Evolutionary conservation across 2,888 invertebrate genomes (phyloP), one percentile per base, ranked within the genome.

Genomic region (Chrysotoxum bicinctum): DNA sequence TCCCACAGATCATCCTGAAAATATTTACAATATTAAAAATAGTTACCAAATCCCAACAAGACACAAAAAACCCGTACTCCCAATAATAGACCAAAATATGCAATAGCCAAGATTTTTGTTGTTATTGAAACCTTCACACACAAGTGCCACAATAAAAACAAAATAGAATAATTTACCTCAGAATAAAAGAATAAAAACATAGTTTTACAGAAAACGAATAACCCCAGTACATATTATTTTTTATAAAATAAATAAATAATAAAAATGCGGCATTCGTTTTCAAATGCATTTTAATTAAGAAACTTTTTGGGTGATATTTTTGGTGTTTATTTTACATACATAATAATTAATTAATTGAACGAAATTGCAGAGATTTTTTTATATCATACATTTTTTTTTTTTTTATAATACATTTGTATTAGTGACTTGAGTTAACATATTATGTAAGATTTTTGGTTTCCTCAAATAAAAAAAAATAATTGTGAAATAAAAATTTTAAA

Each of bases 71-170:
- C 60, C 52, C 26, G 4, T 21, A 26, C 76, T 87, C 89, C 88
- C 90, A 91, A 93, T 92, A 91, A 85, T 90, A 90, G 89, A 91
- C 91, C 89, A 91, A 91, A 58, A 21, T 21, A 91, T 91, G 91
- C 91, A 91, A 90, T 91, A 91, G 89, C 89, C 89, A 88, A 88
- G 87, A 88, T 89, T 90, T n/a, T 84, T 87, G 76, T 83, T 82
- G 52, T 84, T 85, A 66, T 84, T 83, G 19, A 83, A 70, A 58
- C 87, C 87, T 87, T 88, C 87, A 87, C 88, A 86, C 88, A 88
- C 89, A 89, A 89, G 89, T 89, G 89, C 89, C 89, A 87, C 82
- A 80, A 87, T 88, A 88, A n/a, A 66, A 88, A 87, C 14, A 16
- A 52, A 50, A 32, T 37, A 37, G 21, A 60, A 78, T 64, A 73